These are phyloP conservation scores for Thymelicus lineola DNA, from an alignment of 2,888 invertebrate species.

Conservation along the genomic window DNA sequence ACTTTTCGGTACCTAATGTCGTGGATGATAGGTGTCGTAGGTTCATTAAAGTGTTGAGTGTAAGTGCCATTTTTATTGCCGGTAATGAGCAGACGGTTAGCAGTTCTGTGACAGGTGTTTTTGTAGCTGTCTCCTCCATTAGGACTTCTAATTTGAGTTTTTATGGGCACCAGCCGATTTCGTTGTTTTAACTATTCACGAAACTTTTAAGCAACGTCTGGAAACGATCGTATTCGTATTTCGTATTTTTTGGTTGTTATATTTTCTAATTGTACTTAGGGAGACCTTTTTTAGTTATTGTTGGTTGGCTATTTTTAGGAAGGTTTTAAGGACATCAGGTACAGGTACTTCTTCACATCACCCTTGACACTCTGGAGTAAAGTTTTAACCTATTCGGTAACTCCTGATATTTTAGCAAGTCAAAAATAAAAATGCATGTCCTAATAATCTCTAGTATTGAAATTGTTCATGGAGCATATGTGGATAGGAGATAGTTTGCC, in stretches of 20 bases:
- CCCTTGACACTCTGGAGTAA: no score
- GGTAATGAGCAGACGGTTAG: constrained; percentile 5
- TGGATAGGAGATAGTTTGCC: constrained; percentile 19
- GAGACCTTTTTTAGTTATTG: no score
- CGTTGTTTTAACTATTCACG: no score
- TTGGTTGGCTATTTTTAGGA: no score
- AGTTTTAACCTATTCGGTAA: no score
- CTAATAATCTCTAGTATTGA: not conserved
- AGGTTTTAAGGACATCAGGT: no score
- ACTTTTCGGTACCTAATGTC: constrained; percentile 35
- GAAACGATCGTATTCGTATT: no score
- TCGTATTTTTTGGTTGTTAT: no score
- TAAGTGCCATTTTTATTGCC: constrained; percentile 28
- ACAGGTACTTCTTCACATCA: no score
- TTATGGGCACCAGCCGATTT: no score
- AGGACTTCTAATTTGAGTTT: not conserved
- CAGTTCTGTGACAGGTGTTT: constrained; percentile 21
- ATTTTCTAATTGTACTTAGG: no score
- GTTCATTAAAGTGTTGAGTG: constrained; percentile 14
- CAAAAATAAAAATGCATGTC: not conserved
- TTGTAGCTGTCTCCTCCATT: constrained; percentile 5
- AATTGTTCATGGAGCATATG: constrained; percentile 13
- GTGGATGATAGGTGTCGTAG: constrained; percentile 12
- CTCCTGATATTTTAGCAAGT: not conserved
- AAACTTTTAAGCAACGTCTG: no score